Conservation (phyloP, 2,888 invertebrate species). For the Lepidocyrtoides sp. region DNA sequence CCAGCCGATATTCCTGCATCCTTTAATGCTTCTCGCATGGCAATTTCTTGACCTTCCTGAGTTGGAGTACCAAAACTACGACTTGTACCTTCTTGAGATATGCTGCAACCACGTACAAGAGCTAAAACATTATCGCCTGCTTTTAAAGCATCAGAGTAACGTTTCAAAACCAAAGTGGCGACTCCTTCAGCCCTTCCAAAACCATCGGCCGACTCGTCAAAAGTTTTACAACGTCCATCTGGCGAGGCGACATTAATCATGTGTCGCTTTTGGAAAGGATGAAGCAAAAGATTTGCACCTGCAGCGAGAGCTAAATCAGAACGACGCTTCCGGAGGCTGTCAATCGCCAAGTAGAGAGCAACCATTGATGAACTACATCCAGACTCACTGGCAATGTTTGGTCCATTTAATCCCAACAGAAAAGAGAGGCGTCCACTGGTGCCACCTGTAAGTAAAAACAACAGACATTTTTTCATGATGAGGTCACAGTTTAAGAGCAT, state of each 20-base stretch:
- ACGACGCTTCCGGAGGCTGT: conserved; percentile 55
- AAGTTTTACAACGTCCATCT: conserved; percentile 70
- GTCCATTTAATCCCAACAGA: conserved; percentile 78
- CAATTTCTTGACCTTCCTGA: conserved; percentile 65
- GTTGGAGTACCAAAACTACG: conserved; percentile 78
- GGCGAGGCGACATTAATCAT: conserved; percentile 71
- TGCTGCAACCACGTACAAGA: conserved; percentile 69
- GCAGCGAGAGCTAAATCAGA: conserved; percentile 66
- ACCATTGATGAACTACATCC: conserved; percentile 68
- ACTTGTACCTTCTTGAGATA: conserved; percentile 73
- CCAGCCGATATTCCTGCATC: conserved; percentile 92
- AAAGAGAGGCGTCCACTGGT: conserved; percentile 68
- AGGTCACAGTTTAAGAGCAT: too few relatives aligned
- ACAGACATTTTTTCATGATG: too few relatives aligned
- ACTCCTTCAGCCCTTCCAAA: conserved; percentile 76
- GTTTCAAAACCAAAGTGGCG: conserved; percentile 71
- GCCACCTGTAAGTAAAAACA: conserved; percentile 63
- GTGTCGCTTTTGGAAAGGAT: conserved; percentile 71
- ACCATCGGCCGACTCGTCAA: conserved; percentile 78
- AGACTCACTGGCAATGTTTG: conserved; percentile 80
- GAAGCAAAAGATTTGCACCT: conserved; percentile 77
- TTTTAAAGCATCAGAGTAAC: conserved; percentile 75
- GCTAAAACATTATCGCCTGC: conserved; percentile 66
- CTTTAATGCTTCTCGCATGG: conserved; percentile 69
- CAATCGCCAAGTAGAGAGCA: conserved; percentile 61